A percentile compares a stretch with the other conserved stretches of the same genome.
Evolutionary conservation across 2,888 invertebrate species (phyloP).

Genomic region (Escarpia spicata): DNA sequence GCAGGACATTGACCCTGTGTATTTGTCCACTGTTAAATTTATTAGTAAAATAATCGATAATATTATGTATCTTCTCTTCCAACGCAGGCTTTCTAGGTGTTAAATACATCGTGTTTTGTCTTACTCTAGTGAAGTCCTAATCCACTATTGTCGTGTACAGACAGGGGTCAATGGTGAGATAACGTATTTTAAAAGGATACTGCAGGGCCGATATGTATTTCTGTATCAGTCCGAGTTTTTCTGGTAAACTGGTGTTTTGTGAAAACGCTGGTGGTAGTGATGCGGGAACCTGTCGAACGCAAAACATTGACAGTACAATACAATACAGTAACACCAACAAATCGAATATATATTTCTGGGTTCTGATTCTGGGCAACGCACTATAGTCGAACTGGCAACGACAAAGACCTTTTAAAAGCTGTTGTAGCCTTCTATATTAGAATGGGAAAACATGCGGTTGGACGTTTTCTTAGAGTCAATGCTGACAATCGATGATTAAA

Average conservation of each 20-base stretch:
- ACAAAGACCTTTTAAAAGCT: too few relatives aligned
- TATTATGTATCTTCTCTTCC: background rate
- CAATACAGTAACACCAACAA: background rate
- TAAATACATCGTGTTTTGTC: background rate
- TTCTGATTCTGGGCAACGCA: too few relatives aligned
- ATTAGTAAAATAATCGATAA: background rate
- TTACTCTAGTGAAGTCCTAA: too few relatives aligned
- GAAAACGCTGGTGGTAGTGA: slow-evolving; percentile 56
- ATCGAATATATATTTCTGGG: background rate
- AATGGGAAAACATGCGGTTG: too few relatives aligned
- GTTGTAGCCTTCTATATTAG: too few relatives aligned
- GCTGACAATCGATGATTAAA: too few relatives aligned
- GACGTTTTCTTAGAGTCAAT: too few relatives aligned
- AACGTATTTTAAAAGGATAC: slow-evolving; percentile 52
- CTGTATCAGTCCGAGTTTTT: slow-evolving; percentile 54
- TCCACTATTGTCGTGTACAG: background rate
- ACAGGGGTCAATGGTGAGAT: background rate
- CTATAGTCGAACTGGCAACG: too few relatives aligned
- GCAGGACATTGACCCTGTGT: background rate
- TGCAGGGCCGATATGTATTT: slow-evolving; percentile 62
- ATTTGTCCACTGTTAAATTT: background rate
- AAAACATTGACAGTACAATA: background rate
- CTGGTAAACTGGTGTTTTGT: slow-evolving; percentile 46
- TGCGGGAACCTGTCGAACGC: slow-evolving; percentile 52
- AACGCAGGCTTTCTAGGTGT: background rate